Conservation (phyloP, 1,140 invertebrate species). For the Dendroctonus ponderosae region DNA sequence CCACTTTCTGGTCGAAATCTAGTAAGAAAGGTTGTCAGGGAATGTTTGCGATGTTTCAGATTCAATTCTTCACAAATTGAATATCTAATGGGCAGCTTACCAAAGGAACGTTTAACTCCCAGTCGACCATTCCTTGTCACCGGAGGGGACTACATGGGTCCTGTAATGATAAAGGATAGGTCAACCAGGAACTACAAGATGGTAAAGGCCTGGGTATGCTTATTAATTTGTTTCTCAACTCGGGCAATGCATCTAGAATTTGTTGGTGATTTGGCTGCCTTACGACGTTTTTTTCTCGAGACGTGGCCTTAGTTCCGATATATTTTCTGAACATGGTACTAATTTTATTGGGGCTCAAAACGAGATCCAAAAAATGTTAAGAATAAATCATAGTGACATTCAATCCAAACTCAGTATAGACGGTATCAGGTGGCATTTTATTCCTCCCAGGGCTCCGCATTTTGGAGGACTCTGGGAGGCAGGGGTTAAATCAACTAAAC, state of each 20-base stretch:
- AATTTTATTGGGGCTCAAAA: too few species aligned
- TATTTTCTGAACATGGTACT: too few species aligned
- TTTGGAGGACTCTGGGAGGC: background rate
- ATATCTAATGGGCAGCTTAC: slow-evolving; percentile 37
- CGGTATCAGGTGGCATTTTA: background rate
- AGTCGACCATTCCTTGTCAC: background rate
- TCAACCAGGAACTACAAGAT: slow-evolving; percentile 39
- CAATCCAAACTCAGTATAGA: too few species aligned
- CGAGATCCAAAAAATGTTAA: too few species aligned
- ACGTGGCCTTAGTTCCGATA: too few species aligned
- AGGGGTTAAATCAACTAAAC: background rate
- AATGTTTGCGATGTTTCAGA: too few species aligned
- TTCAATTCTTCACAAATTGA: slow-evolving; percentile 5
- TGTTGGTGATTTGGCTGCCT: slow-evolving; percentile 42
- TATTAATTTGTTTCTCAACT: slow-evolving; percentile 42
- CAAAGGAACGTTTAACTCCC: background rate
- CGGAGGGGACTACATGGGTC: background rate
- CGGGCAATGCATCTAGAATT: slow-evolving; percentile 51
- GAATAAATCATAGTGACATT: too few species aligned
- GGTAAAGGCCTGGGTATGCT: slow-evolving; percentile 46
- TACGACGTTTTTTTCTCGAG: slow-evolving; percentile 39
- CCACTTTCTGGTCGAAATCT: too few species aligned
- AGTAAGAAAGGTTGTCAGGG: too few species aligned
- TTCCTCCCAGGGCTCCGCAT: background rate
- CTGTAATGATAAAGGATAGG: slow-evolving; percentile 37